phyloP scores from a whole-genome alignment of 2,113 vertebrate genomes.

The Kryptolebias marmoratus region DNA sequence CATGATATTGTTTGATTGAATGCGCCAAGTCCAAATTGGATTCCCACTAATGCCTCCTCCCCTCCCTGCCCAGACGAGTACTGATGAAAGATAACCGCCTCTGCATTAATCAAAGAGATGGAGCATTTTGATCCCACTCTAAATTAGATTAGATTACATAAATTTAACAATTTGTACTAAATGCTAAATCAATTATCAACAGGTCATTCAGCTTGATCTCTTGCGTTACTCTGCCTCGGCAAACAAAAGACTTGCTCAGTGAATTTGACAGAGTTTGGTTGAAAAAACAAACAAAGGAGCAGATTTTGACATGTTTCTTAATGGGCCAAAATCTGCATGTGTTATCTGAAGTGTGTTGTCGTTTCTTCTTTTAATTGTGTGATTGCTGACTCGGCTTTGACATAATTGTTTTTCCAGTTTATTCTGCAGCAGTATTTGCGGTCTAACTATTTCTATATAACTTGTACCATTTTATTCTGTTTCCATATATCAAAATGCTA shows the following conservation, averaged over 20 bases:
- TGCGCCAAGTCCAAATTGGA: constrained; percentile 75
- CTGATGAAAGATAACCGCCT: constrained; percentile 78
- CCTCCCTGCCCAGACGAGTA: constrained; percentile 54
- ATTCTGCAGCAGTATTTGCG: no score
- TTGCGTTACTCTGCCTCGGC: constrained; percentile 33
- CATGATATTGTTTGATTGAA: constrained; percentile 76
- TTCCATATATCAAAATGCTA: no score
- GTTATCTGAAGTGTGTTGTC: background rate
- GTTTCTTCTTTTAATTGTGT: no score
- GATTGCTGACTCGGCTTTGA: no score
- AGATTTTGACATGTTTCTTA: constrained; percentile 14
- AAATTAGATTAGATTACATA: constrained; percentile 76
- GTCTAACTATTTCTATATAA: no score
- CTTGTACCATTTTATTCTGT: no score
- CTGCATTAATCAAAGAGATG: constrained; percentile 79
- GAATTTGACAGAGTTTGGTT: constrained; percentile 10
- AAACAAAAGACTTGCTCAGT: constrained; percentile 18
- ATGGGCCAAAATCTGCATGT: background rate
- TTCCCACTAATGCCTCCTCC: constrained; percentile 64
- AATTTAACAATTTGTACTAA: constrained; percentile 74
- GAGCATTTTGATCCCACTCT: constrained; percentile 76
- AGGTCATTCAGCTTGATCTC: constrained; percentile 72
- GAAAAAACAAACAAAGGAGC: background rate
- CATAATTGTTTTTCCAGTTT: no score
- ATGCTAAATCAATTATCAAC: constrained; percentile 72